Evolutionary conservation across 2,797 vertebrate genomes (phyloP), one percentile per base, ranked within the genome.

Genomic region (Pelodytes ibericus): DNA sequence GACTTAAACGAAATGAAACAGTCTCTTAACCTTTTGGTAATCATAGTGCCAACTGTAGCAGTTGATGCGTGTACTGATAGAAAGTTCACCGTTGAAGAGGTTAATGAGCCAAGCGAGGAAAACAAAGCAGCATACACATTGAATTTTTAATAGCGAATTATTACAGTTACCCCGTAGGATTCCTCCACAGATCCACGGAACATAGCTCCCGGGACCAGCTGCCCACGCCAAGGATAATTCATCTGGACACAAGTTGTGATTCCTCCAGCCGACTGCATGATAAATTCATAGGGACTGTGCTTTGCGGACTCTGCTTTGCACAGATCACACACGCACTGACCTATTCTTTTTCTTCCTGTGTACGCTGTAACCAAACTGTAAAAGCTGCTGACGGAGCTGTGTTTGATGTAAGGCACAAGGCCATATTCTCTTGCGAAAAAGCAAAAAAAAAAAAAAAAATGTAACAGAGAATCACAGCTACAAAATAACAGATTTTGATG

Each of bases 251-350:
- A 16, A 2, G 29, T 63, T 71, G 71, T 18, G 70, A 80, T 80
- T 82, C 82, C 77, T 78, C 66, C 29, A 78, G 71, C 3, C 58
- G 31, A 78, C 27, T 16, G 67, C 56, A 58, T 24, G 79, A 82
- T 57, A 81, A 80, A 84, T 81, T 76, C 75, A 76, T 72, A 79
- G 74, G 33, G 80, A 76, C 70, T 8, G 36, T 79, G 73, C 63
- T 15, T 64, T 70, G 41, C 44, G 72, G 61, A 0, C 0, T 68
- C 53, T 61, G 61, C 36, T 65, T 77, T 72, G 64, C 62, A 66
- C 70, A 78, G 63, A 72, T 78, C 76, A 78, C 63, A 72, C 44
- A 72, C 18, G 56, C 53, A 72, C 63, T 72, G 76, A 78, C 69
- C 75, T 72, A 78, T 78, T 78, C 75, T 68, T 60, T 78, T 78